Evolutionary conservation across 2,113 vertebrate genomes (phyloP).

Genomic region (Tragelaphus strepsiceros): DNA sequence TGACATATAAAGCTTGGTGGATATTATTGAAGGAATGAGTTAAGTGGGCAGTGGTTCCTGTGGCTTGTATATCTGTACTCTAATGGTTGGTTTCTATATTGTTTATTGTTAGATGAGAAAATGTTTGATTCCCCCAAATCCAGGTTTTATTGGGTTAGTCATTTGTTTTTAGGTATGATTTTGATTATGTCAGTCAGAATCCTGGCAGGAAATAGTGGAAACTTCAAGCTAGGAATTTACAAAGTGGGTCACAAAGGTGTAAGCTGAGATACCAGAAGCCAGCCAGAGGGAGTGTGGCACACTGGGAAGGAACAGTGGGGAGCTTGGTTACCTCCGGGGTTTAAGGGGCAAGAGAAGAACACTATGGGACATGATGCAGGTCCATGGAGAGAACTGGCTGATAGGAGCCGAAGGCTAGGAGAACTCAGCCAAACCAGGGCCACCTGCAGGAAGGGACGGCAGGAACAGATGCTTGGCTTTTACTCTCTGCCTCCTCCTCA

Average conservation of each 20-base stretch:
- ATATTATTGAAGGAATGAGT: neutral
- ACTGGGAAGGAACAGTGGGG: neutral
- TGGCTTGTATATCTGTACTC: neutral
- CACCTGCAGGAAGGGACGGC: neutral
- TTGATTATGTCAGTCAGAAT: neutral
- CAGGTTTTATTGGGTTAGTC: neutral
- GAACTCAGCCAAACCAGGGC: neutral
- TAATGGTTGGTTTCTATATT: neutral
- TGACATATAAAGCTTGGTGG: neutral
- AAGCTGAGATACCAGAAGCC: neutral
- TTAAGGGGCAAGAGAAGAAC: neutral
- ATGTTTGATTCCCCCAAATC: neutral
- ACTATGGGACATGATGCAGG: neutral
- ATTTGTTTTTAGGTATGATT: neutral
- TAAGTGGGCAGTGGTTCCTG: neutral
- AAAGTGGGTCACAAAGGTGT: neutral
- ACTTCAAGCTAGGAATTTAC: neutral
- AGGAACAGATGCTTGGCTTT: neutral
- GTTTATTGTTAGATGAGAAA: neutral
- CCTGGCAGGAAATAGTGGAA: neutral
- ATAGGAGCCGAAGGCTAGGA: neutral
- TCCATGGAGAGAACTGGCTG: neutral
- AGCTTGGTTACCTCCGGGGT: no score
- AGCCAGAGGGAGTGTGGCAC: neutral
- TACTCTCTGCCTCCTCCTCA: neutral